Evolutionary conservation across 2,888 invertebrate species (phyloP), one percentile per base, ranked within the genome.

Genomic region (Andrena hattorfiana): DNA sequence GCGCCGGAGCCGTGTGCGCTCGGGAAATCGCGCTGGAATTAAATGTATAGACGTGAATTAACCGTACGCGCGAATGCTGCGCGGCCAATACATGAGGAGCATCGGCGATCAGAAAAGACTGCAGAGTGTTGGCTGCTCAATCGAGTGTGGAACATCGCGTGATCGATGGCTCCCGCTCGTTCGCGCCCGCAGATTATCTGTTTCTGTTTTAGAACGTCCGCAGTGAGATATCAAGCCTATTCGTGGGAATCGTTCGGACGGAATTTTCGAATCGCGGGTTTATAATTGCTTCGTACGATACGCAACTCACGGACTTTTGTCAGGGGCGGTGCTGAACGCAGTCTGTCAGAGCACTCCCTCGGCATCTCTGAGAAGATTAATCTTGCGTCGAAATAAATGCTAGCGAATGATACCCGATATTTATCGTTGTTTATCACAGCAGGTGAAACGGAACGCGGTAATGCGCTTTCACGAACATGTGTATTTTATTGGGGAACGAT

Each of bases 141-240:
- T 74, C 81, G 69, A 75, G 51, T 20, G 69, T 75, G 66, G n/a
- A 60, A 26, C 48, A 35, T 66, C 23, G 49, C 30, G 20, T 82
- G 81, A 82, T 82, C 75, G 81, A 82, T 82, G 82, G 59, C 30
- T 64, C n/a, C 56, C 16, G 69, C 49, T 62, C 66, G 82, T 48
- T 78, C 66, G 66, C 56, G n/a, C 4, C 60, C 60, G 13, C n/a
- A 48, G 66, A 82, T 82, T 79, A 74, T 42, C 67, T 54, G 63
- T 54, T 70, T 82, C 70, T 67, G 54, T 63, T 72, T 54, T 54
- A 23, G 59, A 56, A 78, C 32, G 28, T 16, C 28, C 28, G 5
- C 35, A 16, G 23, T n/a, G 60, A 51, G 67, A 32, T 64, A 49
- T n/a, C 54, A 26, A 28, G 63, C 30, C 59, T 20, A 56, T 23